Evolutionary conservation across 2,888 invertebrate genomes (phyloP).

Genomic region (Leptopilina myrica): DNA sequence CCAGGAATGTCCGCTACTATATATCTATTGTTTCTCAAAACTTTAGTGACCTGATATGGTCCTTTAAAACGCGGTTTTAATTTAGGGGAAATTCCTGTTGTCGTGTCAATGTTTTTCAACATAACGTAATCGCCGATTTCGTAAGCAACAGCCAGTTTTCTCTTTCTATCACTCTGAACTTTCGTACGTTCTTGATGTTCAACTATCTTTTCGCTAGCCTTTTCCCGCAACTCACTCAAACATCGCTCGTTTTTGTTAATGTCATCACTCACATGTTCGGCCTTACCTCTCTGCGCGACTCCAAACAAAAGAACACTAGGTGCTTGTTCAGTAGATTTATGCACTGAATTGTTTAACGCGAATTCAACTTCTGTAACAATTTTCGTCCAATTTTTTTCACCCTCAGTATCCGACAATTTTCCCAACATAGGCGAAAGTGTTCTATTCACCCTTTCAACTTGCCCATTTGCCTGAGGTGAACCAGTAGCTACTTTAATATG

Average conservation of each 20-base stretch:
- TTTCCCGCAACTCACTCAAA: not conserved
- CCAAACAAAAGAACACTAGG: conserved; percentile 41
- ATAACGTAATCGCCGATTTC: conserved; percentile 2
- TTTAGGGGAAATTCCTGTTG: conserved; percentile 9
- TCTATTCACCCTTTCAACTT: conserved; percentile 28
- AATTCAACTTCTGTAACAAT: conserved; percentile 24
- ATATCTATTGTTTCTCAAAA: conserved; percentile 8
- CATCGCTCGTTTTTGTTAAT: not conserved
- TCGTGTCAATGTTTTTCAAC: not conserved
- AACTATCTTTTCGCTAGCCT: not conserved
- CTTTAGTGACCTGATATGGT: not conserved
- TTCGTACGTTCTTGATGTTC: not conserved
- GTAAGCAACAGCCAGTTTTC: not conserved
- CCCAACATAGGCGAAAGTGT: conserved; percentile 24
- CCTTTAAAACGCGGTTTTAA: conserved; percentile 10
- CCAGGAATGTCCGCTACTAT: not conserved
- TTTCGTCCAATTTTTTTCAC: conserved; percentile 31
- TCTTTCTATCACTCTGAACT: conserved; percentile 4
- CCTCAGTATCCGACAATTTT: conserved; percentile 28
- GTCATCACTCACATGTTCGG: not conserved
- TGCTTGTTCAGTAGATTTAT: conserved; percentile 23
- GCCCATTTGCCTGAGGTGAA: conserved; percentile 28
- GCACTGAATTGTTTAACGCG: conserved; percentile 34
- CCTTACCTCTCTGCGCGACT: conserved; percentile 21
- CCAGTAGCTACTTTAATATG: conserved; percentile 34